Percentiles rank a stretch among this genome's conserved stretches.
Conservation (phyloP, 2,797 vertebrate genomes). For the Cirrhinus mrigala region DNA sequence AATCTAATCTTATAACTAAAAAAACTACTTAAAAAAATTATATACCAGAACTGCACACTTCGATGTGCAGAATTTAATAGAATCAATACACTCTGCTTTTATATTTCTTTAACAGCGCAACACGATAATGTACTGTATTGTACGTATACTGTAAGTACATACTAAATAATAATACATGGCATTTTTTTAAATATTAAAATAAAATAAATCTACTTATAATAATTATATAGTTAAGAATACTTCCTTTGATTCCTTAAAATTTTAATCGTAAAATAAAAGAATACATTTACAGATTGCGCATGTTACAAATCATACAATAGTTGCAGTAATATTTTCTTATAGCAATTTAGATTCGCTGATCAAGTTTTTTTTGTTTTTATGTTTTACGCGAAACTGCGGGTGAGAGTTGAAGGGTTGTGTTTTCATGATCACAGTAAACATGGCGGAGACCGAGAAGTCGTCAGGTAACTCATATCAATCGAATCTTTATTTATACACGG, state of each 20-base stretch:
- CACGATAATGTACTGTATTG: not conserved
- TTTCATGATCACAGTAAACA: conserved; percentile 61
- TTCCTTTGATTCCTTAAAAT: not conserved
- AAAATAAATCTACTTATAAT: not conserved
- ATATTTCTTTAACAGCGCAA: not conserved
- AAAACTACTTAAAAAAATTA: not conserved
- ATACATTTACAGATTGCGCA: not conserved
- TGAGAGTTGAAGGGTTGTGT: conserved; percentile 60
- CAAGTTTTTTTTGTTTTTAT: too few species aligned
- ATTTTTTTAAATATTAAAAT: not conserved
- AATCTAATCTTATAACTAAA: not conserved
- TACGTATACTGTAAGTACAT: not conserved
- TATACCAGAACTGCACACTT: not conserved
- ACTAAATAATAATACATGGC: not conserved
- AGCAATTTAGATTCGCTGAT: not conserved
- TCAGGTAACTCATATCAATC: conserved; percentile 64
- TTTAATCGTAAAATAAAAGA: not conserved
- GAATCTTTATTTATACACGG: not conserved
- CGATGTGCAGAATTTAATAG: not conserved
- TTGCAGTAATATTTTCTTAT: not conserved
- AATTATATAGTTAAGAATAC: not conserved
- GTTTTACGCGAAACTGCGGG: conserved; percentile 4
- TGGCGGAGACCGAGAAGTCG: conserved; percentile 79
- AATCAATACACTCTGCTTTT: not conserved
- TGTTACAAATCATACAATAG: not conserved